phyloP scores from a whole-genome alignment of 1,140 invertebrate genomes.

The Drosophila orena region DNA sequence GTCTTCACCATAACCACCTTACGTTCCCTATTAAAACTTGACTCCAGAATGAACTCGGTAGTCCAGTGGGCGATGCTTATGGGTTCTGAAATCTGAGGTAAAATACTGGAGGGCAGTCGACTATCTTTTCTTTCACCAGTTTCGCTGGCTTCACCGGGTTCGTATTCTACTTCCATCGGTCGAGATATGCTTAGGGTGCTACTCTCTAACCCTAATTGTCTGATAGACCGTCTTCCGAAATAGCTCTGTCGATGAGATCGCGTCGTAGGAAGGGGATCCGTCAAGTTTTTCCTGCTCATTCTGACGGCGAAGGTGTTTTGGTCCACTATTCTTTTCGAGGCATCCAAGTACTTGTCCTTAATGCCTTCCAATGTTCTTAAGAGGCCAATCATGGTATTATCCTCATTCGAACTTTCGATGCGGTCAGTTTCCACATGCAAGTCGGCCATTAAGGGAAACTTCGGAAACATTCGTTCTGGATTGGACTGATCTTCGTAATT shows the following conservation, averaged over 20 bases:
- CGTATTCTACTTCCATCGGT: not conserved
- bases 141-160: not conserved
- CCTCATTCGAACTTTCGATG: not conserved
- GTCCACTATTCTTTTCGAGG: slow-evolving; percentile 1
- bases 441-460: slow-evolving; percentile 8
- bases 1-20: slow-evolving; percentile 58
- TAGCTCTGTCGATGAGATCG: not conserved
- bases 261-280: not conserved
- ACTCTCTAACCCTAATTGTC: not conserved
- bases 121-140: not conserved
- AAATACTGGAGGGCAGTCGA: fast-evolving
- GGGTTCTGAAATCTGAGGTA: not conserved
- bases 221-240: not conserved
- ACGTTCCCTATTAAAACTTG: slow-evolving; percentile 32
- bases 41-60: slow-evolving; percentile 50
- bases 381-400: slow-evolving; percentile 13
- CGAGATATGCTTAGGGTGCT: not conserved
- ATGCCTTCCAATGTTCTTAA: slow-evolving; percentile 35
- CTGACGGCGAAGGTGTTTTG: not conserved
- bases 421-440: not conserved
- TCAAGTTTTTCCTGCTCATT: not conserved
- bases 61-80: slow-evolving; percentile 65
- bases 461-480: slow-evolving; percentile 65
- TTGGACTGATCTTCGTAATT: slow-evolving; percentile 51
- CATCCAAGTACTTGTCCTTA: slow-evolving; percentile 22